Conservation (phyloP, 1,140 invertebrate genomes). For the Lasaia peninsularis region DNA sequence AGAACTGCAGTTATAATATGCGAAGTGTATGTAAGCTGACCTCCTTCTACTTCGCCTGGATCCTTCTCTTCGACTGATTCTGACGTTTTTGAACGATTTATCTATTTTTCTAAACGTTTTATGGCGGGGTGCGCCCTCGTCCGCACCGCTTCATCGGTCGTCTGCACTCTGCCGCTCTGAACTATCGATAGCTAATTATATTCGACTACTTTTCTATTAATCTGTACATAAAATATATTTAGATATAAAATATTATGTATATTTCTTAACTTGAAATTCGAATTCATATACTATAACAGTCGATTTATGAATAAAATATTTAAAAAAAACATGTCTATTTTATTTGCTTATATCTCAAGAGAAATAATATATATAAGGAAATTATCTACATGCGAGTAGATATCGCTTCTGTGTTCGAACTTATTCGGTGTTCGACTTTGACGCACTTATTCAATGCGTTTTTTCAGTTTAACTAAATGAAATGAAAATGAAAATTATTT, state of each 20-base stretch:
- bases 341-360: conserved; percentile 4
- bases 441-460: no score
- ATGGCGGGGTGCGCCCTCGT: conserved; percentile 70
- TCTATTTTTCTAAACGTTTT: conserved; percentile 77
- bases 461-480: no score
- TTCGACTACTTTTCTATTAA: conserved; percentile 75
- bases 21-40: conserved; percentile 27
- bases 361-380: neutral
- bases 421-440: no score
- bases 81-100: conserved; percentile 76
- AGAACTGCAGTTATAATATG: no score
- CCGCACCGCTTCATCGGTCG: conserved; percentile 70
- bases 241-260: conserved; percentile 77
- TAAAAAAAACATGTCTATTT: conserved; percentile 29
- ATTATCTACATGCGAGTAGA: no score
- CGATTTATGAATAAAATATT: conserved; percentile 71
- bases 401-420: no score
- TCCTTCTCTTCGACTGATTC: conserved; percentile 72
- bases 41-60: conserved; percentile 48
- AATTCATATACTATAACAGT: conserved; percentile 75
- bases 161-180: conserved; percentile 73
- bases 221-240: conserved; percentile 77
- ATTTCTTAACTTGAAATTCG: conserved; percentile 75
- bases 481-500: no score
- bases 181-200: conserved; percentile 74